Evolutionary conservation across 2,888 invertebrate genomes (phyloP), one percentile per base, ranked within the genome.

Genomic region (Ichneumon xanthorius): DNA sequence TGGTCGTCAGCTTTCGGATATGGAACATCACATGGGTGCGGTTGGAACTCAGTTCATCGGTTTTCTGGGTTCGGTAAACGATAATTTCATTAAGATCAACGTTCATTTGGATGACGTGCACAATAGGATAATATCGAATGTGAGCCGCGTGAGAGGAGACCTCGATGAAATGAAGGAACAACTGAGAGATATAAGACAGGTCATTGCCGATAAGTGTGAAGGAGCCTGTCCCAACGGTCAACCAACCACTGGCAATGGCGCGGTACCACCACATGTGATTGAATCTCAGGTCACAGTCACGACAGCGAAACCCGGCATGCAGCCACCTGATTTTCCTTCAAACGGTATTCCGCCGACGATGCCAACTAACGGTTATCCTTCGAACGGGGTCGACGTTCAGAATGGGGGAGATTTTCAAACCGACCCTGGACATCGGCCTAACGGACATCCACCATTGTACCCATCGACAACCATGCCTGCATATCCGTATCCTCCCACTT

Each of bases 141-240:
- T 73, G 26, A 65, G 26, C n/a, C 37, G 7, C 4, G 55, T 81
- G 3, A 68, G 26, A 22, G 22, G 37, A n/a, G 80, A 75, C 58
- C 33, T 75, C 2, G 16, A 48, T 5, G 68, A 75, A 16, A 75
- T 81, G 68, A 81, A 81, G 50, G 30, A 4, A 16, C 80, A 80
- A 40, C 30, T 81, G 58, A 67, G 45, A 0, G 61, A 75, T 14
- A 81, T 81, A 16, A 75, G 67, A 26, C 37, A 37, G 33, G 80
- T 73, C 0, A 72, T 80, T 14, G 63, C 63, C 30, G 61, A 80
- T 1, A 80, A 73, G 26, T 80, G 65, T 6, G 71, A 79, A n/a
- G 26, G 33, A 2, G 7, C 30, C 5, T 76, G 76, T 19, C 9
- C 37, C 4, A 58, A 26, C 7, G 33, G 7, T 9, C 37, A 11